A percentile compares a stretch with the other conserved stretches of the same genome.
Conservation (phyloP, 2,797 vertebrate genomes). For the Masticophis lateralis region DNA sequence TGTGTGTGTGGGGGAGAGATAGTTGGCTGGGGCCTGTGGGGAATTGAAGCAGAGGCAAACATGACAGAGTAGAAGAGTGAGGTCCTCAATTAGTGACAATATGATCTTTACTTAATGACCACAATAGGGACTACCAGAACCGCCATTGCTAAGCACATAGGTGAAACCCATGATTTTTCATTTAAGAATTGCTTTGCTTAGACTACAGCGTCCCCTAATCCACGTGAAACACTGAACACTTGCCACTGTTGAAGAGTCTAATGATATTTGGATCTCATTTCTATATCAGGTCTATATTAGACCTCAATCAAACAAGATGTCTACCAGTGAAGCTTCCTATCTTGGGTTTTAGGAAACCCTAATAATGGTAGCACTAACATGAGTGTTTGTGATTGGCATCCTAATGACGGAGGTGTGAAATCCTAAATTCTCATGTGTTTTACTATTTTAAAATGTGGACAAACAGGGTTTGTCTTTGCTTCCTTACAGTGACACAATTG, state of each 20-base stretch:
- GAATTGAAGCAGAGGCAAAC: background rate
- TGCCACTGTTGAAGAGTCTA: background rate
- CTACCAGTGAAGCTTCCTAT: background rate
- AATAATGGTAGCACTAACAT: background rate
- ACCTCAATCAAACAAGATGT: background rate
- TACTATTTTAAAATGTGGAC: background rate
- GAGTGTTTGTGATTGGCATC: background rate
- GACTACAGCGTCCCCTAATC: background rate
- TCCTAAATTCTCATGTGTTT: background rate
- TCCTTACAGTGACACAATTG: background rate
- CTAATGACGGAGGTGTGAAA: background rate
- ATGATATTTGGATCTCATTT: background rate
- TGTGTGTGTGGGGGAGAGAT: no score
- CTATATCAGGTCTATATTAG: background rate
- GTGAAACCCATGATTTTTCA: background rate
- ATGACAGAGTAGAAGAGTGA: background rate
- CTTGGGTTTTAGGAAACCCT: background rate
- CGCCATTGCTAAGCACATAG: background rate
- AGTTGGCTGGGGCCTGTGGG: background rate
- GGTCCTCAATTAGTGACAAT: background rate
- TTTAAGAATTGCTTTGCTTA: background rate
- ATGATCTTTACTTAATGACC: background rate
- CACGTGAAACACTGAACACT: background rate
- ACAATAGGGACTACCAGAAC: background rate
- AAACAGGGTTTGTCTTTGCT: background rate